These are phyloP conservation scores for Miichthys miiuy DNA, from an alignment of 2,797 vertebrate genomes.

Conservation along the genomic window DNA sequence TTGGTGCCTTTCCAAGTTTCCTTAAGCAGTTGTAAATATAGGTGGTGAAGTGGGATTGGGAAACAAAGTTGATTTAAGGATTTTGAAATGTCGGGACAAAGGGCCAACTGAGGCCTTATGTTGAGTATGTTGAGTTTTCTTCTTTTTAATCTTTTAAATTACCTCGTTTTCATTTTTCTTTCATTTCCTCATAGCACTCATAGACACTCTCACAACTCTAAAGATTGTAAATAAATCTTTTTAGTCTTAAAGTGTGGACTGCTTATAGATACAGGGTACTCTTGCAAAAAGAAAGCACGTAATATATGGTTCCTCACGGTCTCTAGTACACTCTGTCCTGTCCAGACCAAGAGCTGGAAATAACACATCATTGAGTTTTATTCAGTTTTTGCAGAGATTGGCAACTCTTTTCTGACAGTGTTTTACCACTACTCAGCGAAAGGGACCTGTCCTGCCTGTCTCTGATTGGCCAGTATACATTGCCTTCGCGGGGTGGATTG, in stretches of 20 bases:
- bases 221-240: not conserved
- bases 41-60: constrained; percentile 66
- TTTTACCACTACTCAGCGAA: too few species aligned
- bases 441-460: too few species aligned
- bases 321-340: too few species aligned
- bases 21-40: constrained; percentile 76
- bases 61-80: constrained; percentile 77
- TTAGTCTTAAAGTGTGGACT: not conserved
- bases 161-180: not conserved
- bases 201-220: not conserved
- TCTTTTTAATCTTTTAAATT: not conserved
- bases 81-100: constrained; percentile 49
- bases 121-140: not conserved
- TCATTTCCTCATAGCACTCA: not conserved
- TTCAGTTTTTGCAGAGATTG: too few species aligned
- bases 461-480: too few species aligned
- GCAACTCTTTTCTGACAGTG: too few species aligned
- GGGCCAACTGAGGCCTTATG: not conserved
- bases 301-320: not conserved
- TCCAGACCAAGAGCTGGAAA: too few species aligned
- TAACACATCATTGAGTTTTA: too few species aligned
- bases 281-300: not conserved
- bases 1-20: constrained; percentile 70
- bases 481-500: too few species aligned
- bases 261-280: too few species aligned